Evolutionary conservation across 2,888 invertebrate genomes (phyloP).

Genomic region (Criorhina ranunculi): DNA sequence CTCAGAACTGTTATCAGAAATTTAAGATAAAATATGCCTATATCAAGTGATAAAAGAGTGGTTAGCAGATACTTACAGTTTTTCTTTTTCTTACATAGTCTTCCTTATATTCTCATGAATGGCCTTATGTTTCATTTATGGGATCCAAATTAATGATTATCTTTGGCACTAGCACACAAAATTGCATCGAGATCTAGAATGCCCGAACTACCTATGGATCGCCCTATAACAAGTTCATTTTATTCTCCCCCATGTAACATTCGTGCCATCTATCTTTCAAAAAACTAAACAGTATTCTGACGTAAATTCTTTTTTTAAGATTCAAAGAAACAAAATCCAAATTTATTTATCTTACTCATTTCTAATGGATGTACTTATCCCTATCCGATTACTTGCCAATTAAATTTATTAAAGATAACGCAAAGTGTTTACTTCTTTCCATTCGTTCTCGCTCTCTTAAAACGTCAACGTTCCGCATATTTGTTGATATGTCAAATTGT

Average conservation of each 20-base stretch:
- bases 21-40: too few species aligned
- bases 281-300: background rate
- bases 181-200: too few species aligned
- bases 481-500: conserved; percentile 70
- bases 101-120: too few species aligned
- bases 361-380: conserved; percentile 18
- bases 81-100: too few species aligned
- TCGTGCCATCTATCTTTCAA: conserved; percentile 26
- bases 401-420: background rate
- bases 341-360: conserved; percentile 33
- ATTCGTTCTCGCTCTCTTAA: background rate
- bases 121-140: too few species aligned
- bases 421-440: background rate
- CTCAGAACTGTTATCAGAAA: too few species aligned
- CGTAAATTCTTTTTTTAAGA: conserved; percentile 25
- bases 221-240: background rate
- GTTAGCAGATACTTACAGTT: too few species aligned
- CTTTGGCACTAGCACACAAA: too few species aligned
- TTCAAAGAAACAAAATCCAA: conserved; percentile 19
- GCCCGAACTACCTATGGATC: background rate
- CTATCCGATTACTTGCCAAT: background rate
- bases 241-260: background rate
- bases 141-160: too few species aligned
- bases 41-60: too few species aligned
- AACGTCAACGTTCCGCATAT: conserved; percentile 41